Conservation (phyloP, 2,797 vertebrate species). For the Glyptemys insculpta region DNA sequence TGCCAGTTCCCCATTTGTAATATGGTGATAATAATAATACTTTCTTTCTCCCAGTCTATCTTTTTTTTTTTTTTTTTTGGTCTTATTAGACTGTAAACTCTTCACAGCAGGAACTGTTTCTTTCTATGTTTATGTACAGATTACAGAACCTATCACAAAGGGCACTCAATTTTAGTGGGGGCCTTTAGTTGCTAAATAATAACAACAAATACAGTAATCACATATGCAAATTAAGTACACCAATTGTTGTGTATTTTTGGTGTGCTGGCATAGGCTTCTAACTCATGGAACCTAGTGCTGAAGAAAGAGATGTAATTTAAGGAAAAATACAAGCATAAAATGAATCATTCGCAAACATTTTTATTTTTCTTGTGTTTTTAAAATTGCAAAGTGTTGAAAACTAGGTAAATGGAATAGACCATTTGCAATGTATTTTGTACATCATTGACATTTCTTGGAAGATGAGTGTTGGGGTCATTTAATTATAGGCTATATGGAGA, state of each 20-base stretch:
- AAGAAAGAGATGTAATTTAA: not conserved
- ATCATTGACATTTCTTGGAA: not conserved
- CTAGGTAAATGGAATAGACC: not conserved
- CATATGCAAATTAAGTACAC: not conserved
- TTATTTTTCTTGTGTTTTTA: not conserved
- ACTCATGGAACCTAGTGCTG: not conserved
- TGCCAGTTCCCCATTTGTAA: not conserved
- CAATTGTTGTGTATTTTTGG: not conserved
- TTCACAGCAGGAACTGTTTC: not conserved
- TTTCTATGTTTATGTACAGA: not conserved
- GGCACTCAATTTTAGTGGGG: not conserved
- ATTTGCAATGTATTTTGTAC: not conserved
- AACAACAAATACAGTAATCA: conserved; percentile 3
- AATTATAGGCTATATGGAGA: not conserved
- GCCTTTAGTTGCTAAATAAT: not conserved
- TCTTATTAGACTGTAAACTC: not conserved
- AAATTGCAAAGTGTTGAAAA: not conserved
- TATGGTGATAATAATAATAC: not conserved
- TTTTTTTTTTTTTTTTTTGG: not conserved
- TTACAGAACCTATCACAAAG: not conserved
- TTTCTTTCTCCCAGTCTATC: not conserved
- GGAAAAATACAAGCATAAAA: not conserved
- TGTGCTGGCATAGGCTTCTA: not conserved
- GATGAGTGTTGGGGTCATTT: not conserved
- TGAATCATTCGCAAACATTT: not conserved